Evolutionary conservation across 2,888 invertebrate genomes (phyloP), one percentile per base, ranked within the genome.

Genomic region (Perizoma affinitatum): DNA sequence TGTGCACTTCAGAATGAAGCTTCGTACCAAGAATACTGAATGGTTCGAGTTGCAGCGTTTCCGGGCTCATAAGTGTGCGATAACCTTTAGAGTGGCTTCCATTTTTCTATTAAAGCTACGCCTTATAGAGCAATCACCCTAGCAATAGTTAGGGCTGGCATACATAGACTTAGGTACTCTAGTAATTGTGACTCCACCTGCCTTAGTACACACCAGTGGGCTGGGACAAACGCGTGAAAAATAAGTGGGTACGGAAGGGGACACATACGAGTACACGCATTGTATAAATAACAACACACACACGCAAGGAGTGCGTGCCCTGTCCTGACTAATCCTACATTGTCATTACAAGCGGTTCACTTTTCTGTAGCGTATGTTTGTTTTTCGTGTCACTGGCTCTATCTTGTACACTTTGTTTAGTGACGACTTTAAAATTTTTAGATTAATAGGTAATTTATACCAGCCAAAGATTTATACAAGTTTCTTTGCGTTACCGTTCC

Each of bases 131-230:
- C 45, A 52, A 47, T 68, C 69, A 58, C 68, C 69, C 72, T 66
- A 52, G 63, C 61, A 65, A 62, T 71, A 70, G 68, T 71, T 73
- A 80, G 79, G 76, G 79, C 78, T 78, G 82, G 84, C 81, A 82
- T 85, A 73, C 71, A 78, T 77, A 78, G 75, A 78, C 79, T 81
- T 80, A 76, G 75, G 73, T 80, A 79, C 79, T 76, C 76, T 76
- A 77, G 76, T 85, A 83, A 85, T 84, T 82, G 80, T 85, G 76
- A 81, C 82, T 82, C 80, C 79, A 80, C 84, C 80, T 79, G 77
- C 74, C 73, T 73, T 72, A 74, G 65, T 70, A 67, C 66, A 67
- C 67, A 66, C 70, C 65, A 74, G 71, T 69, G 71, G 73, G 72
- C 74, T 69, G 69, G 73, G 66, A 78, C 69, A 73, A 71, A 70